A percentile compares a stretch with the other conserved stretches of the same genome.
Conservation (phyloP, 2,797 vertebrate species). For the Pitangus sulphuratus region DNA sequence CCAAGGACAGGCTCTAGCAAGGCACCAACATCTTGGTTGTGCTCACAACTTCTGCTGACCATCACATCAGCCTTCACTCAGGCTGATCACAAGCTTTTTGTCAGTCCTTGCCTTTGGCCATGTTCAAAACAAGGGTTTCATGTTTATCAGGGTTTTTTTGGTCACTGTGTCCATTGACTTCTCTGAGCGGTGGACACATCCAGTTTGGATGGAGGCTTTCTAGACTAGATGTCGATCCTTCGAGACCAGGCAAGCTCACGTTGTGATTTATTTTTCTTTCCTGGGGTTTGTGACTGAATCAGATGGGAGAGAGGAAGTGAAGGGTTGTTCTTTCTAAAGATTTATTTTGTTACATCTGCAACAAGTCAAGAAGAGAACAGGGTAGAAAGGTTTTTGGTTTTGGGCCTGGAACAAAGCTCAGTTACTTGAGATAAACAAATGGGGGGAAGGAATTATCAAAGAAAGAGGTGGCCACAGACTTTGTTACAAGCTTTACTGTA, state of each 20-base stretch:
- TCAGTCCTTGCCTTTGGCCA: accelerated
- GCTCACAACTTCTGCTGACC: neutral
- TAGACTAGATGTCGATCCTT: neutral
- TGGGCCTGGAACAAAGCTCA: slow-evolving; percentile 72
- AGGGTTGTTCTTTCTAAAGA: slow-evolving; percentile 70
- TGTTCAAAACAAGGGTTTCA: neutral
- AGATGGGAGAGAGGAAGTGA: slow-evolving; percentile 47
- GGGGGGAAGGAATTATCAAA: slow-evolving; percentile 56
- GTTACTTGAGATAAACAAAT: slow-evolving; percentile 70
- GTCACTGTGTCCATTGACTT: accelerated
- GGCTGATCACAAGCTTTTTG: neutral
- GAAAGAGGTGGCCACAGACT: slow-evolving; percentile 45
- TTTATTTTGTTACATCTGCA: slow-evolving; percentile 69
- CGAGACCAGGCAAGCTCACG: neutral
- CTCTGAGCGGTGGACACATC: neutral
- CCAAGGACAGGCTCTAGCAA: neutral
- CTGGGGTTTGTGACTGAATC: slow-evolving; percentile 49
- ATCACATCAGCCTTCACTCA: accelerated
- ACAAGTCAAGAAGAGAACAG: slow-evolving; percentile 64
- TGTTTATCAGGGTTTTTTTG: neutral
- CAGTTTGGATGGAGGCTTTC: neutral
- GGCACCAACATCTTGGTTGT: too few species aligned
- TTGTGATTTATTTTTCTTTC: slow-evolving; percentile 73
- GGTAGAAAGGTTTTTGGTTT: slow-evolving; percentile 56
- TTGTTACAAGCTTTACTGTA: slow-evolving; percentile 22